A percentile compares a stretch with the other conserved stretches of the same genome.
These are phyloP conservation scores for Platycheirus albimanus DNA, from an alignment of 2,888 invertebrate genomes.

Conservation along the genomic window DNA sequence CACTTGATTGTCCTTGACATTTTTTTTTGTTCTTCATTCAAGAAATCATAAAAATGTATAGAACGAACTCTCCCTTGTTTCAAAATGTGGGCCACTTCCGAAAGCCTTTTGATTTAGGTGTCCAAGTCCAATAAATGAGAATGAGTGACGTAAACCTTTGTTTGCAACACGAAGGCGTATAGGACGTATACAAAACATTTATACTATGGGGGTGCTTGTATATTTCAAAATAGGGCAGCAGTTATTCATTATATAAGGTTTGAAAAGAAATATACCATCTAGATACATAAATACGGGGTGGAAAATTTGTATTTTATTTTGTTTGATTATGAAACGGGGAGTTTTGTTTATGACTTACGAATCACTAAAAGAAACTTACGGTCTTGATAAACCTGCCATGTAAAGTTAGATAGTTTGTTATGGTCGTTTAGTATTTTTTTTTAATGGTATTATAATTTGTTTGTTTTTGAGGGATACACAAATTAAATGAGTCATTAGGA, in stretches of 20 bases:
- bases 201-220: too few relatives aligned
- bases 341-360: constrained; percentile 1
- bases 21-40: background rate
- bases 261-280: background rate
- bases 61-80: background rate
- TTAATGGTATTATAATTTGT: background rate
- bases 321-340: background rate
- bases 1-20: background rate
- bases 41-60: background rate
- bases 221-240: constrained; percentile 6
- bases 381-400: background rate
- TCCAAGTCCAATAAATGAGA: constrained; percentile 11
- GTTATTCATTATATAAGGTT: constrained; percentile 6
- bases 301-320: background rate
- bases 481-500: too few relatives aligned
- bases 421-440: constrained; percentile 1
- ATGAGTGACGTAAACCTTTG: constrained; percentile 40
- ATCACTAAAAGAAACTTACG: background rate
- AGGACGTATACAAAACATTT: background rate
- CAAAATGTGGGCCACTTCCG: constrained; percentile 24
- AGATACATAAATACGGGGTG: background rate
- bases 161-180: constrained; percentile 26
- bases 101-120: constrained; percentile 10
- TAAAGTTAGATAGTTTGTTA: background rate
- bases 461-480: too few relatives aligned